Conservation (phyloP, 2,113 vertebrate species). For the Bathybates hornii region DNA sequence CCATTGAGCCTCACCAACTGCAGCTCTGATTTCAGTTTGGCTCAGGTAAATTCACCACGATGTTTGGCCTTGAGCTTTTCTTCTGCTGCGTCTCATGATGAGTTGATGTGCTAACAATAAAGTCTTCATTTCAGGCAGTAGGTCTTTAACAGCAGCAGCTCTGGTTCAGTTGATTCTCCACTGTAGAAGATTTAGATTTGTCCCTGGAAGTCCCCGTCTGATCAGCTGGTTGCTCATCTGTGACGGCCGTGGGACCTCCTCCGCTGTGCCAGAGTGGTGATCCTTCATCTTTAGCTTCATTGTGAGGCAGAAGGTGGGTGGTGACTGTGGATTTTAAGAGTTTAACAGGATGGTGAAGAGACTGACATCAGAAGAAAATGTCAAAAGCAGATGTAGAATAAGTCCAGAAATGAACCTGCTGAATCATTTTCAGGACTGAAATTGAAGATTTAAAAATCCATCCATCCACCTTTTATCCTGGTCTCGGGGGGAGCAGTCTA, state of each 20-base stretch:
- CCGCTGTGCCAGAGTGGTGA: neutral
- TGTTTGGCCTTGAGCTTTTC: neutral
- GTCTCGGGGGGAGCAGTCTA: too few relatives aligned
- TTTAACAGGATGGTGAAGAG: neutral
- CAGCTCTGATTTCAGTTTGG: neutral
- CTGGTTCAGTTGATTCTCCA: neutral
- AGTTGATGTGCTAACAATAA: neutral
- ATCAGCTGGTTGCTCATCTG: neutral
- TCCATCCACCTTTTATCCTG: too few relatives aligned
- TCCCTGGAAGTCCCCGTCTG: neutral
- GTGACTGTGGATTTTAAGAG: neutral
- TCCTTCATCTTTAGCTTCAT: neutral
- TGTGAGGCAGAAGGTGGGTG: neutral
- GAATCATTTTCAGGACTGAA: too few relatives aligned
- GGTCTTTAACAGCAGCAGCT: neutral
- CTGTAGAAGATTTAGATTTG: neutral
- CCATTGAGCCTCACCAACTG: neutral
- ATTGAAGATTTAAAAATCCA: too few relatives aligned
- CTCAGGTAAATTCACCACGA: neutral
- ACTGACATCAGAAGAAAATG: neutral
- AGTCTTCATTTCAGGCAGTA: neutral
- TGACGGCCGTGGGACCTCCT: accelerated
- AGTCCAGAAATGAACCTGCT: too few relatives aligned
- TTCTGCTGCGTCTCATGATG: neutral
- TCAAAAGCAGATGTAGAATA: too few relatives aligned